Evolutionary conservation across 2,888 invertebrate genomes (phyloP), one percentile per base, ranked within the genome.

Genomic region (Galeruca laticollis): DNA sequence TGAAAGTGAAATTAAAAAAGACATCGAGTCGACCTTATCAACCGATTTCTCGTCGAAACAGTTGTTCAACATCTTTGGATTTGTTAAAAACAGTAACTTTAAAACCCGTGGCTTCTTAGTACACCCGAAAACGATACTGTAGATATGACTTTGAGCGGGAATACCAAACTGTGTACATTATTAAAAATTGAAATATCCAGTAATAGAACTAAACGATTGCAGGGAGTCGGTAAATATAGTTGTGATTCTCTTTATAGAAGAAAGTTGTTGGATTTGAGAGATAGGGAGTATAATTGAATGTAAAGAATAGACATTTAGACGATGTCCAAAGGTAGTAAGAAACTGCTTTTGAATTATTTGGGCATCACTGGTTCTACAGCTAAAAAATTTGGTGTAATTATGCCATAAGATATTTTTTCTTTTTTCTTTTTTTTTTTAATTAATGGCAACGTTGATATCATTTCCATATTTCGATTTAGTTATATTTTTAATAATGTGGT

Each of bases 1-100:
- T 85, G 52, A 84, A 84, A 68, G 85, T 85, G 2, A 84, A 84
- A 75, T 72, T 85, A 64, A 82, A 79, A 69, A 85, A 85, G 75
- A 74, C 83, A 0, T 68, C 78, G 59, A 21, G 11, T 26, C 52
- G 52, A 52, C 26, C 26, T 13, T 75, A 77, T 13, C 40, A 57
- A 13, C 31, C 67, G 26, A 76, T 73, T 11, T 43, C 60, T 11
- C 70, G 76, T 20, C 72, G 79, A 6, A 75, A 21, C 51, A 71
- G 75, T n/a, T 81, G 80, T 61, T 82, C 83, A 1, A 49, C 77
- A 18, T 78, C 83, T 15, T 76, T 74, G 60, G 84, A 84, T 33
- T 80, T 83, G 76, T 67, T 85, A 62, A 75, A 76, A 43, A 81
- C 84, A 63, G 81, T 84, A 31, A 84, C 82, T 71, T 73, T 84